Conservation (phyloP, 2,888 invertebrate genomes). For the Biston stratarius region DNA sequence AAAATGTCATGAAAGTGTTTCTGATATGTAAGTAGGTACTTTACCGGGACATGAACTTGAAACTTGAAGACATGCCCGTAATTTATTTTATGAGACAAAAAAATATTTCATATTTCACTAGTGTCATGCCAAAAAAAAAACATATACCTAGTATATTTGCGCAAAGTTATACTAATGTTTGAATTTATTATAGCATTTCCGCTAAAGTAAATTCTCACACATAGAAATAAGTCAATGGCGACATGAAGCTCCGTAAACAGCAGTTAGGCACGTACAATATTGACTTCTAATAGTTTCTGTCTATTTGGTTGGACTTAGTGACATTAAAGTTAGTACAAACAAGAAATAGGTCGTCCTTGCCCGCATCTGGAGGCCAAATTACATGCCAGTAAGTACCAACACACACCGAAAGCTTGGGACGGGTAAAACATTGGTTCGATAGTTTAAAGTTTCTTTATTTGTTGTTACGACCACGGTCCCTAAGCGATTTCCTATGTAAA, state of each 20-base stretch:
- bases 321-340: slow-evolving; percentile 69
- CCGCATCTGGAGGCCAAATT: slow-evolving; percentile 71
- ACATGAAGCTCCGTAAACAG: slow-evolving; percentile 46
- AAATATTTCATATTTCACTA: no score
- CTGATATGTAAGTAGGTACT: no score
- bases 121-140: no score
- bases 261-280: slow-evolving; percentile 53
- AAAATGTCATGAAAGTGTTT: no score
- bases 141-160: no score
- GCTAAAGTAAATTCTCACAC: slow-evolving; percentile 29
- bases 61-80: no score
- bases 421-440: slow-evolving; percentile 39
- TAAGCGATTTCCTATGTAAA: slow-evolving; percentile 36
- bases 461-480: slow-evolving; percentile 25
- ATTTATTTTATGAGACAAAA: no score
- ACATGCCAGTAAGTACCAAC: slow-evolving; percentile 63
- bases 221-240: slow-evolving; percentile 30
- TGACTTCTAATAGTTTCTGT: slow-evolving; percentile 65
- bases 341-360: slow-evolving; percentile 64
- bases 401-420: slow-evolving; percentile 49
- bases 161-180: no score
- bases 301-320: slow-evolving; percentile 66
- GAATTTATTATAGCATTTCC: slow-evolving; percentile 10
- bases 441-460: slow-evolving; percentile 38
- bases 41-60: no score